Conservation (phyloP, 2,113 vertebrate genomes). For the Lophotis ruficrista region DNA sequence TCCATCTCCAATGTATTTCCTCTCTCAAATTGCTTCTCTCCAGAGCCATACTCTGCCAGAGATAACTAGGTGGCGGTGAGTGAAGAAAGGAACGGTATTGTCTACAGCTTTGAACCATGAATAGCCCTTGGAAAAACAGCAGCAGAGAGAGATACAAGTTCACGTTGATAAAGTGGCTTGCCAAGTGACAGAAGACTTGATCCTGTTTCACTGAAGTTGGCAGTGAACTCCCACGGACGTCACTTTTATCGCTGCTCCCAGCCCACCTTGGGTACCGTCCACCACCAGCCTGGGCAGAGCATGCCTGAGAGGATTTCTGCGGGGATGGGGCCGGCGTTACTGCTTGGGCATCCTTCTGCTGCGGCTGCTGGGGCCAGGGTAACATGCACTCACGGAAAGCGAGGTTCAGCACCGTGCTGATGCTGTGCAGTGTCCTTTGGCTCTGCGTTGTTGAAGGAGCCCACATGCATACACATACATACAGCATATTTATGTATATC, state of each 20-base stretch:
- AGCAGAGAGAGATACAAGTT: conserved; percentile 40
- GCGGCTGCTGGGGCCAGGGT: not conserved
- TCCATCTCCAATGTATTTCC: conserved; percentile 55
- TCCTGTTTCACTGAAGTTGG: conserved; percentile 15
- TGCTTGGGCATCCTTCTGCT: not conserved
- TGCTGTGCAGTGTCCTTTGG: not conserved
- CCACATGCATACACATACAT: rapidly evolving
- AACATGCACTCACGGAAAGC: rapidly evolving
- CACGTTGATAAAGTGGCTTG: conserved; percentile 45
- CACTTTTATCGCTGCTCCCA: not conserved
- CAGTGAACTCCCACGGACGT: not conserved
- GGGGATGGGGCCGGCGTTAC: not conserved
- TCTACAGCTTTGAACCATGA: conserved; percentile 62
- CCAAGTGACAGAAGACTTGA: conserved; percentile 32
- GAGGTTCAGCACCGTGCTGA: rapidly evolving
- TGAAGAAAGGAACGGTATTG: conserved; percentile 56
- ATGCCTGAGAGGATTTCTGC: not conserved
- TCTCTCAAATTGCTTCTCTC: conserved; percentile 57
- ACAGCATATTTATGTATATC: not conserved
- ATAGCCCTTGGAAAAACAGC: conserved; percentile 64
- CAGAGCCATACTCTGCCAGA: conserved; percentile 59
- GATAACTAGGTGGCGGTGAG: conserved; percentile 67
- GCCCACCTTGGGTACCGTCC: not conserved
- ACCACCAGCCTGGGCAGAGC: not conserved
- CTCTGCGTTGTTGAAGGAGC: not conserved